Evolutionary conservation across 2,113 vertebrate genomes (phyloP), one percentile per base, ranked within the genome.

Genomic region (Tragelaphus strepsiceros): DNA sequence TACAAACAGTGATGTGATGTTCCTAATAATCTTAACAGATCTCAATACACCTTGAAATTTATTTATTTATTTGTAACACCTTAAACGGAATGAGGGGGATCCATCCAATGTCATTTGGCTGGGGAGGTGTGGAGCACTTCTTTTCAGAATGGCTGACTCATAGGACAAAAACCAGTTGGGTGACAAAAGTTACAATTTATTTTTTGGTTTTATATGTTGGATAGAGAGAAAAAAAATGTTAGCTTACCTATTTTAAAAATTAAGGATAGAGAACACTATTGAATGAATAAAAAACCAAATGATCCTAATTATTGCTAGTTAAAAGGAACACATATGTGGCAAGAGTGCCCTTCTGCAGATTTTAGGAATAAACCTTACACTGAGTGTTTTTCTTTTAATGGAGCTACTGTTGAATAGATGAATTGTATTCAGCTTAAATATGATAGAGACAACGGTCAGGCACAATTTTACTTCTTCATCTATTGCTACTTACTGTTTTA

Each of bases 191-290:
- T 62, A 15, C 21, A 43, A 28, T 46, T 87, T 46, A 61, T 43
- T 88, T 62, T 92, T 88, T 58, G 6, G 16, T 93, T 77, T 97
- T 91, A 16, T 91, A 24, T 94, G 94, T 92, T 96, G 71, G 89
- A 96, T 53, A 93, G 39, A 93, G 81, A 83, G 32, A 1, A 56
- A 39, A 10, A 87, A 93, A 93, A 77, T 32, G 56, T 95, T 30
- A 87, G 0, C 53, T 85, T 88, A 54, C 1, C 4, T 9, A 54
- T 74, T 88, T 96, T 62, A 13, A 80, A 95, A 78, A 83, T 58
- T 94, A 89, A 83, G 26, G 64, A 8, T 32, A 90, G 62, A 95
- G 64, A 91, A 91, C 67, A 54, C 82, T 88, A 77, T 32, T 93
- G 78, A 94, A 64, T 95, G 74, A 88, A 51, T 88, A 53, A 80